Evolutionary conservation across 1,140 invertebrate species (phyloP).

Genomic region (Galendromus occidentalis): DNA sequence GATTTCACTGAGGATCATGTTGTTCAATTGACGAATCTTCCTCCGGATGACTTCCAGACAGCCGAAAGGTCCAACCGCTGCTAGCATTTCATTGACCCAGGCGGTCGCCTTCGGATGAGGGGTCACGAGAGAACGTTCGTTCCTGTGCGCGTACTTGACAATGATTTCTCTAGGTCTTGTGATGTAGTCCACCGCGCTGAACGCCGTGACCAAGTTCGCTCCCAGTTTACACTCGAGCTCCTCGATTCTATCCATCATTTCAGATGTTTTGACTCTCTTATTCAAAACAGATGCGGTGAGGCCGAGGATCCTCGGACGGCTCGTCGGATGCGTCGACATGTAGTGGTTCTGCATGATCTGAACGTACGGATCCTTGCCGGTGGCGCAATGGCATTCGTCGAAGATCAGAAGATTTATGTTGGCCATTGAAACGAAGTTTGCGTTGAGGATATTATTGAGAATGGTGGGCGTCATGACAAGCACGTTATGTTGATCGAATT

Average conservation of each 20-base stretch:
- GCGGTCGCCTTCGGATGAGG: background rate
- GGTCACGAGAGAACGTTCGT: background rate
- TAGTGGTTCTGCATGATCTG: slow-evolving; percentile 40
- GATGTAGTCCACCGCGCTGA: slow-evolving; percentile 3
- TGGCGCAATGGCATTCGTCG: slow-evolving; percentile 73
- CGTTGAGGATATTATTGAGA: slow-evolving; percentile 45
- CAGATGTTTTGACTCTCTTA: slow-evolving; percentile 3
- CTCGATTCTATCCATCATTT: background rate
- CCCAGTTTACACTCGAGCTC: background rate
- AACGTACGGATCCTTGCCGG: slow-evolving; percentile 29
- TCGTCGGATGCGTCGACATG: slow-evolving; percentile 24
- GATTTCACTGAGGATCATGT: background rate
- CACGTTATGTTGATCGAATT: slow-evolving; percentile 34
- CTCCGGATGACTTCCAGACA: background rate
- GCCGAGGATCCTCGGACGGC: slow-evolving; percentile 49
- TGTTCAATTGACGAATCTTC: background rate
- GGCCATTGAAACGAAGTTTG: slow-evolving; percentile 36
- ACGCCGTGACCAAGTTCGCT: background rate
- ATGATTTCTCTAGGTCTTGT: background rate
- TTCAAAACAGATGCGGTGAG: slow-evolving; percentile 64
- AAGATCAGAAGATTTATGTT: slow-evolving; percentile 58
- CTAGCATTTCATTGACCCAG: background rate
- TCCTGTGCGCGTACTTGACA: background rate
- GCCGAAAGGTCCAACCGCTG: slow-evolving; percentile 1
- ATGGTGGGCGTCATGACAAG: slow-evolving; percentile 67